Base-by-base conservation (phyloP, 23 tunicate genomes). In the Ascidia mentula region DNA sequence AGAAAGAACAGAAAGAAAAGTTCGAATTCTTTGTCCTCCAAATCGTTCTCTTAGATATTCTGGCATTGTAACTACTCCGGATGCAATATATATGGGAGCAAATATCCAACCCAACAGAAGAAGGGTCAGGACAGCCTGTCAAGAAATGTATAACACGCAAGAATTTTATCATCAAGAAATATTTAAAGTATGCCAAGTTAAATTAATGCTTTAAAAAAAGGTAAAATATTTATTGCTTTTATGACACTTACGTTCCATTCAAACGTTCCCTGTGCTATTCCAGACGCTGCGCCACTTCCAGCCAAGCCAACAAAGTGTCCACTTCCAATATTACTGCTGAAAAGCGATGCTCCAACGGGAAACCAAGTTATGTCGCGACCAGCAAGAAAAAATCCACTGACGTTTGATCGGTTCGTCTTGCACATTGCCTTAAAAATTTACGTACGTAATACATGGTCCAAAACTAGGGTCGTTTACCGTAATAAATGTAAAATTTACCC, bases 291-390 rank as follows among this genome's bases (percentile, higher is more conserved):
- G 20, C 94, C 98, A 30, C 95, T 80, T 34, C 98, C 98, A 28
- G 98, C 98, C 8, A 94, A 82, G 7, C 98, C 98, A 20, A 94
- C 98, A 76, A 94, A 94, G 59, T 94, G 98, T 30, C 98, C 98
- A 46, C 94, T 88, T 34, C 98, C 98, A 38, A 94, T 94, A 61
- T 94, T 94, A 45, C 90, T 84, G 71, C 94, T 88, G 76, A 71
- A 94, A 34, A 94, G 84, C 0, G 98, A 94, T 5, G 98, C 98
- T 30, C 94, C 98, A 38, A 94, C 98, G 13, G 98, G 98, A 60
- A 94, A 85, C 93, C 93, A 94, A 15, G 90, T 79, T 83, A 94
- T 94, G 72, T 84, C 88, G 0, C 98, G 80, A 70, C 94, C 93
- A 45, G 98, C 98, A 28, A 94, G 81, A 38, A 94, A 94, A 70